These are phyloP conservation scores for Microctonus brassicae DNA, from an alignment of 2,888 invertebrate genomes.

Conservation along the genomic window DNA sequence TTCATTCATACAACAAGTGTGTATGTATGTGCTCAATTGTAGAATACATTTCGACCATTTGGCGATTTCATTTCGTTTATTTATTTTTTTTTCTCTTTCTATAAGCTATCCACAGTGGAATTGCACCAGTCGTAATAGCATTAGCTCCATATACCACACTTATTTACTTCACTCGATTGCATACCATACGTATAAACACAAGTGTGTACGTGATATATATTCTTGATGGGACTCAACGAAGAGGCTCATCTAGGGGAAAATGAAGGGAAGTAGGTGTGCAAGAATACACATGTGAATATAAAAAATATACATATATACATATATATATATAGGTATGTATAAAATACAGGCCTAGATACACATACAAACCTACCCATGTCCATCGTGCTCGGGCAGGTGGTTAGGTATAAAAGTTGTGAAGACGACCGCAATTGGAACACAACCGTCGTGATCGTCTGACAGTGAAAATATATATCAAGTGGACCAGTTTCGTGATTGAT, in stretches of 20 bases:
- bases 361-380: constrained; percentile 32
- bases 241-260: constrained; percentile 28
- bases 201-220: constrained; percentile 36
- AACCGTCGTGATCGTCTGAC: constrained; percentile 46
- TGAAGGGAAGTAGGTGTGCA: constrained; percentile 32
- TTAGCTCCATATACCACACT: constrained; percentile 16
- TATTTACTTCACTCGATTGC: constrained; percentile 13
- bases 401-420: constrained; percentile 49
- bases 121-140: constrained; percentile 23
- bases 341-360: constrained; percentile 30
- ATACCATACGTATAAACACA: constrained; percentile 4
- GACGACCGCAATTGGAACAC: constrained; percentile 46
- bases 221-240: constrained; percentile 29
- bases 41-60: not conserved
- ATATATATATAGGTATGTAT: constrained; percentile 39
- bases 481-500: constrained; percentile 21
- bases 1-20: not conserved
- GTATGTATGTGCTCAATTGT: not conserved
- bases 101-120: constrained; percentile 7
- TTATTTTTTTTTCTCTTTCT: not conserved
- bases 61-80: not conserved
- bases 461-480: constrained; percentile 38
- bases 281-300: constrained; percentile 37
- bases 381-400: constrained; percentile 42
- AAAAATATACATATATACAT: constrained; percentile 40